Evolutionary conservation across 35 echinoderm and acorn worm species (phyloP).

Genomic region (Apostichopus californicus): DNA sequence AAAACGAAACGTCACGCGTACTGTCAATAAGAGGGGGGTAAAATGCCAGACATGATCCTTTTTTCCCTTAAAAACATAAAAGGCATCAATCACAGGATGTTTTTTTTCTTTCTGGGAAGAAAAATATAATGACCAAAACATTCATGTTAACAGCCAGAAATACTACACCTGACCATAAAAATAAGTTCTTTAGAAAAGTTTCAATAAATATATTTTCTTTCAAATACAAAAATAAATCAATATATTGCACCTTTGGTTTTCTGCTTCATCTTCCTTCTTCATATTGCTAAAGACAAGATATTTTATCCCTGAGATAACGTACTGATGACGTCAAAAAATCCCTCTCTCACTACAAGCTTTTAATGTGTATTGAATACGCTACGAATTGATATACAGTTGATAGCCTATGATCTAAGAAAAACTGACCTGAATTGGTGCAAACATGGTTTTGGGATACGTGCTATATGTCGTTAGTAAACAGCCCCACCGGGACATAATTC

Average conservation of each 20-base stretch:
- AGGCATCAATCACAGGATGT: too few species aligned
- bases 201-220: conserved; percentile 45
- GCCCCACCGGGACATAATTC: background rate
- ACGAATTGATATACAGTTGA: background rate
- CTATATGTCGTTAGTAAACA: background rate
- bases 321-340: too few species aligned
- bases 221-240: conserved; percentile 51
- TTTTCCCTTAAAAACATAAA: too few species aligned
- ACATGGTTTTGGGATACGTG: background rate
- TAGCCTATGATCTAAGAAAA: background rate
- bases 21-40: too few species aligned
- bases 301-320: background rate
- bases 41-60: too few species aligned
- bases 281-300: background rate
- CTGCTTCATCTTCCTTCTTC: background rate
- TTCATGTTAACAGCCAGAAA: conserved; percentile 29
- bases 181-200: background rate
- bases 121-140: background rate
- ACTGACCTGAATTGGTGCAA: background rate
- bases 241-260: conserved; percentile 34
- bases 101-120: background rate
- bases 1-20: too few species aligned
- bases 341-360: background rate
- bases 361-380: background rate
- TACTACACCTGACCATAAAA: conserved; percentile 44